A percentile compares a stretch with the other conserved stretches of the same genome.
Evolutionary conservation across 2,797 vertebrate species (phyloP).

Genomic region (Chelonia mydas): DNA sequence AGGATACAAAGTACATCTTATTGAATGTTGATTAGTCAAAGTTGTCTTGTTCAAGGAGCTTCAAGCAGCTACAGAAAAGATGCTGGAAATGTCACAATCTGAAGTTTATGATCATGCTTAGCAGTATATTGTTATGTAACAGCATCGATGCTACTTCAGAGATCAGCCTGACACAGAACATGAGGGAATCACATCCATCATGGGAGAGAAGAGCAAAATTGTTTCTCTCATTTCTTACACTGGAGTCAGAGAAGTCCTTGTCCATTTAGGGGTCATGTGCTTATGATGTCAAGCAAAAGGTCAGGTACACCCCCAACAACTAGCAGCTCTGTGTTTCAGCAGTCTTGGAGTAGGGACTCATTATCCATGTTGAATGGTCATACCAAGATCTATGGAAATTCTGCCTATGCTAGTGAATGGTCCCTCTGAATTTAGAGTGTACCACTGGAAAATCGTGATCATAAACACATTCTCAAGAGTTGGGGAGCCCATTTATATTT

Average conservation of each 20-base stretch:
- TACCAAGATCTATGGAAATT: neutral
- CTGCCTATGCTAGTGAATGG: neutral
- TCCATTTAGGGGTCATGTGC: neutral
- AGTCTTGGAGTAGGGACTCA: neutral
- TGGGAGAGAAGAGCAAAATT: neutral
- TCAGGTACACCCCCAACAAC: neutral
- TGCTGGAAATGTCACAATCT: neutral
- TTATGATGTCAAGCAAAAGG: no score
- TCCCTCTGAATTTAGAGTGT: neutral
- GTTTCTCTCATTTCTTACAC: neutral
- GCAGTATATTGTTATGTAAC: neutral
- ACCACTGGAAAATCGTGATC: neutral
- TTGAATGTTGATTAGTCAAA: neutral
- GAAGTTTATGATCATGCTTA: constrained; percentile 4
- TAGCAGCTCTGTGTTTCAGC: neutral
- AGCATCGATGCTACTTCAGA: neutral
- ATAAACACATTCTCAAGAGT: neutral
- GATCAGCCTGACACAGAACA: neutral
- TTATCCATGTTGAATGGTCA: neutral
- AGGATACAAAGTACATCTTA: neutral
- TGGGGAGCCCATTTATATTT: neutral
- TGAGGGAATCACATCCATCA: neutral
- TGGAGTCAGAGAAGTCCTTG: neutral
- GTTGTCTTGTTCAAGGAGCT: neutral
- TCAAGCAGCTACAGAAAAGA: neutral